Evolutionary conservation across 2,113 vertebrate species (phyloP).

Genomic region (Myanophis thanlyinensis): DNA sequence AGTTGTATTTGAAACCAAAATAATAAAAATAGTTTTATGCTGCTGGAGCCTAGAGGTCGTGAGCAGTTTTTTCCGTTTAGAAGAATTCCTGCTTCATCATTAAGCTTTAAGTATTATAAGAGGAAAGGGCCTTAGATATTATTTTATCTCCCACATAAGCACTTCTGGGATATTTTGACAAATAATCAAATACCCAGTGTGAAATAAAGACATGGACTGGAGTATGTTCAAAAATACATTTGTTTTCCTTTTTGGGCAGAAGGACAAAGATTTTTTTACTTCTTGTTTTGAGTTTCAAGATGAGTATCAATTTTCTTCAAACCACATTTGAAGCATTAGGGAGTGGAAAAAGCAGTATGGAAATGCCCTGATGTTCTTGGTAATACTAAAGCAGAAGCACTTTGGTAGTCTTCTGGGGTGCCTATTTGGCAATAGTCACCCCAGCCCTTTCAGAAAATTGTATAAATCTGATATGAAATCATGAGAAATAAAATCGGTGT

Average conservation of each 20-base stretch:
- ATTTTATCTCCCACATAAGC: background rate
- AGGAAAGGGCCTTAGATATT: background rate
- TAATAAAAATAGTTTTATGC: background rate
- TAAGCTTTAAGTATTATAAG: background rate
- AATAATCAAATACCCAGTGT: background rate
- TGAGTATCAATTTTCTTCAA: background rate
- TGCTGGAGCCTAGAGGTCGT: background rate
- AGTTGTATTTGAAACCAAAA: background rate
- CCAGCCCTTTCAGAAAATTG: background rate
- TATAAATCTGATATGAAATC: background rate
- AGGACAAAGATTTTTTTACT: background rate
- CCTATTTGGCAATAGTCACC: background rate
- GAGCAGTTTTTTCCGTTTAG: background rate
- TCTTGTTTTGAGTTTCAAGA: background rate
- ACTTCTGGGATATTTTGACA: background rate
- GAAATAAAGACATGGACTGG: background rate
- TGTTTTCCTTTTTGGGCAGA: background rate
- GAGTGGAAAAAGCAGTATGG: background rate
- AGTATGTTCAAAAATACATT: background rate
- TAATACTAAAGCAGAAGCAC: background rate
- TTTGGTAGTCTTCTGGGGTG: background rate
- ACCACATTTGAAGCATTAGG: background rate
- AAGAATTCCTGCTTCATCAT: background rate
- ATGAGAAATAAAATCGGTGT: background rate
- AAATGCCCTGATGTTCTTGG: background rate